Conservation (phyloP, 2,113 vertebrate species). For the Chaetura pelagica region DNA sequence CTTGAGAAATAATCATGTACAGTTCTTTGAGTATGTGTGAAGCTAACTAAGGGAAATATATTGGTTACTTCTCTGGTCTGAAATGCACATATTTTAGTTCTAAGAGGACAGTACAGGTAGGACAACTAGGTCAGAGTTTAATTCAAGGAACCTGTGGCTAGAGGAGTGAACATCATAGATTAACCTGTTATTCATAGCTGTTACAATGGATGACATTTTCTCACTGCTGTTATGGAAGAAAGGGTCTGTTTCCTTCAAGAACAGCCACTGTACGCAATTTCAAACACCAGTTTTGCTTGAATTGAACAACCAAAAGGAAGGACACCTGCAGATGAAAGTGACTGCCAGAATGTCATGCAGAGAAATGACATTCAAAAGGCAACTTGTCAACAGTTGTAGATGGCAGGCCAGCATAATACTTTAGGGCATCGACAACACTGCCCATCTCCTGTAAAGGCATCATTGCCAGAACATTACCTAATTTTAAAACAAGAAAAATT, state of each 20-base stretch:
- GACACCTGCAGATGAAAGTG: conserved; percentile 33
- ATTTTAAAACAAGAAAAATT: conserved; percentile 1
- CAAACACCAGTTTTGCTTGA: neutral
- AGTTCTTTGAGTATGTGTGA: neutral
- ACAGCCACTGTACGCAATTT: neutral
- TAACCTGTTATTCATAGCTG: neutral
- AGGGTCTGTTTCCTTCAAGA: neutral
- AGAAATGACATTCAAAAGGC: conserved; percentile 60
- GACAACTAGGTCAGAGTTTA: neutral
- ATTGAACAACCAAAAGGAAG: conserved; percentile 34
- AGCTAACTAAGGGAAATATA: neutral
- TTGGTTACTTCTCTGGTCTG: neutral
- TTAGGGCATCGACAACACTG: neutral
- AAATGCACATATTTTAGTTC: neutral
- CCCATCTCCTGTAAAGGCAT: neutral
- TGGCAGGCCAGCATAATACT: neutral
- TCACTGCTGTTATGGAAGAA: neutral
- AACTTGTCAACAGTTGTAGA: conserved; percentile 20
- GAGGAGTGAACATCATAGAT: neutral
- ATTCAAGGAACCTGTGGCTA: neutral
- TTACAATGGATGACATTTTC: neutral
- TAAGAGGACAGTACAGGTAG: neutral
- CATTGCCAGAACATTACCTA: conserved; percentile 33
- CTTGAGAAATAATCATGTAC: neutral
- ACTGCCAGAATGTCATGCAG: conserved; percentile 54